A percentile compares a stretch with the other conserved stretches of the same genome.
These are phyloP conservation scores for Silvanus unidentatus DNA, from an alignment of 2,888 invertebrate genomes.

Conservation along the genomic window DNA sequence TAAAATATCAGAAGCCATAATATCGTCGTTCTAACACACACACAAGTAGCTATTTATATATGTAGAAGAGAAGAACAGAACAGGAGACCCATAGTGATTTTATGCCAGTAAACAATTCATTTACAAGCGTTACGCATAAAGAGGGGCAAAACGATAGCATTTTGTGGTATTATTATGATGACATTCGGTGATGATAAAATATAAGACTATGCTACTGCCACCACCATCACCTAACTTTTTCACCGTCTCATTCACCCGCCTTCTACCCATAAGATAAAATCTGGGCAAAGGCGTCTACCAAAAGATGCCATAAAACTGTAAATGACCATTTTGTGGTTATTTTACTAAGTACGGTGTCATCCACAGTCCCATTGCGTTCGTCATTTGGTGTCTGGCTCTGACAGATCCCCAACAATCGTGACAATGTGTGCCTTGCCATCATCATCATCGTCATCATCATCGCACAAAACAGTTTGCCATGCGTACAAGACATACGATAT, in stretches of 20 bases:
- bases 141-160: slow-evolving; percentile 16
- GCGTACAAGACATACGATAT: slow-evolving; percentile 14
- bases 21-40: no score
- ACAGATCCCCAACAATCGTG: slow-evolving; percentile 25
- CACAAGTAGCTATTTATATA: no score
- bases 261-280: slow-evolving; percentile 29
- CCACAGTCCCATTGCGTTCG: slow-evolving; percentile 39
- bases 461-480: slow-evolving; percentile 13
- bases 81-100: slow-evolving; percentile 1
- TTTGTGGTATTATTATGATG: slow-evolving; percentile 31
- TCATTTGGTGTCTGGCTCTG: slow-evolving; percentile 37
- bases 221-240: slow-evolving; percentile 15
- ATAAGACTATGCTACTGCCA: slow-evolving; percentile 19
- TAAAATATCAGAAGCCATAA: no score
- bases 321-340: slow-evolving; percentile 44
- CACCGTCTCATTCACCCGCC: slow-evolving; percentile 23
- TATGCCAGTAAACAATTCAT: slow-evolving; percentile 25
- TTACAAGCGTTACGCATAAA: slow-evolving; percentile 24
- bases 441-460: slow-evolving; percentile 13
- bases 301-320: slow-evolving; percentile 42
- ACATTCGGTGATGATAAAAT: slow-evolving; percentile 34
- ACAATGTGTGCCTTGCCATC: slow-evolving; percentile 19
- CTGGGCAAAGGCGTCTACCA: slow-evolving; percentile 34
- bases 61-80: no score
- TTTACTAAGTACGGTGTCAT: slow-evolving; percentile 45